Evolutionary conservation across 2,797 vertebrate genomes (phyloP), one percentile per base, ranked within the genome.

Genomic region (Parambassis ranga): DNA sequence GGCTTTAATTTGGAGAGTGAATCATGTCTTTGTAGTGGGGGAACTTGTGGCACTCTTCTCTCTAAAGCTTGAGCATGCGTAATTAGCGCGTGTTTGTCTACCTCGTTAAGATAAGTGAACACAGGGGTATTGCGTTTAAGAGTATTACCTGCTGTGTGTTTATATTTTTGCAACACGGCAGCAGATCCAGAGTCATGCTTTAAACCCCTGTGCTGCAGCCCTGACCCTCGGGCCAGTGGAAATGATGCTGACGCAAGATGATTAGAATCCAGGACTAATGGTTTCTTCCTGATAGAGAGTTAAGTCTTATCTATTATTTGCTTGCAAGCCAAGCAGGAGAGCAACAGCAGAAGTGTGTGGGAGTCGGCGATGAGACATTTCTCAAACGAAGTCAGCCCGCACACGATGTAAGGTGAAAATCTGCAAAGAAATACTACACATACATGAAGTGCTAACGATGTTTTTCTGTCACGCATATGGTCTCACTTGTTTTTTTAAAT

Each of bases 11-110:
- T 76, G 71, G 61, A 78, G 71, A 77, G 71, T 11, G 44, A 67
- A 56, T 68, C 65, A 3, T 59, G 77, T 85, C 77, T 85, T 78
- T 81, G 74, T 76, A 61, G 79, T 35, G 39, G 46, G 61, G 35
- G 62, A 77, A 83, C 57, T 64, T 73, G 53, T 38, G 6, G 71
- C 41, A 6, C 70, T 65, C 69, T 33, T 64, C 65, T 62, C 74
- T 77, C 69, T 59, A 70, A 81, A 82, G 71, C 57, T 4, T 0
- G 47, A 80, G 83, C 68, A 44, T 28, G 61, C 64, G 65, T 89
- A 86, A 89, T 89, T 87, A 89, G 83, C 70, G 57, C 41, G 42
- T 82, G 85, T 84, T 85, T 81, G 82, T 85, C 75, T 83, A 75
- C 81, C 70, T 74, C 20, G 55, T 62, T 22, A 60, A 82, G 87